phyloP scores from a whole-genome alignment of 2,888 invertebrate species.

The Thera obeliscata region DNA sequence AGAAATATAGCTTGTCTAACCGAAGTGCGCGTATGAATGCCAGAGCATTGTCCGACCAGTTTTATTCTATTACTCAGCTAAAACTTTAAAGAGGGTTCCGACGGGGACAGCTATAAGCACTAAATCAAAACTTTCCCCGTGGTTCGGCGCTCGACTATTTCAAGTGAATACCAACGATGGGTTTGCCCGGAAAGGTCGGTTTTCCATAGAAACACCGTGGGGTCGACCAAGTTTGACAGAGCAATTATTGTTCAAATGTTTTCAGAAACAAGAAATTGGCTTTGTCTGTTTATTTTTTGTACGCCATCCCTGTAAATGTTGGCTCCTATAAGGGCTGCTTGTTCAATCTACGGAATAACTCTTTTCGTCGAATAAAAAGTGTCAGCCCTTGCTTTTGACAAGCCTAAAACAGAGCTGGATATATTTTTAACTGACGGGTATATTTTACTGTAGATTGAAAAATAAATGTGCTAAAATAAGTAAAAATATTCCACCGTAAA shows the following conservation, averaged over 20 bases:
- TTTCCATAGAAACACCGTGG: conserved; percentile 63
- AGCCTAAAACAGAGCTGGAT: too few species aligned
- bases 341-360: too few species aligned
- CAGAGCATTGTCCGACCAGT: conserved; percentile 75
- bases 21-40: conserved; percentile 68
- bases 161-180: conserved; percentile 67
- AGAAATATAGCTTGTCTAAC: conserved; percentile 29
- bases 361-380: too few species aligned
- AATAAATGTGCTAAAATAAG: too few species aligned
- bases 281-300: too few species aligned
- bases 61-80: conserved; percentile 81
- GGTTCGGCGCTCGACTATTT: conserved; percentile 66
- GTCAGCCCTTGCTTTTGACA: too few species aligned
- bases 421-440: too few species aligned
- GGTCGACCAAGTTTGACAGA: conserved; percentile 51
- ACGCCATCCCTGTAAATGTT: too few species aligned
- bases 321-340: too few species aligned
- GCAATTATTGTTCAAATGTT: conserved; percentile 56
- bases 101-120: conserved; percentile 79
- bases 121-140: conserved; percentile 82
- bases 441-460: too few species aligned
- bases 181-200: conserved; percentile 59
- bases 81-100: conserved; percentile 79
- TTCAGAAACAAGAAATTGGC: conserved; percentile 39
- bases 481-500: background rate